Conservation (phyloP, 2,113 vertebrate genomes). For the Cyanoderma ruficeps region DNA sequence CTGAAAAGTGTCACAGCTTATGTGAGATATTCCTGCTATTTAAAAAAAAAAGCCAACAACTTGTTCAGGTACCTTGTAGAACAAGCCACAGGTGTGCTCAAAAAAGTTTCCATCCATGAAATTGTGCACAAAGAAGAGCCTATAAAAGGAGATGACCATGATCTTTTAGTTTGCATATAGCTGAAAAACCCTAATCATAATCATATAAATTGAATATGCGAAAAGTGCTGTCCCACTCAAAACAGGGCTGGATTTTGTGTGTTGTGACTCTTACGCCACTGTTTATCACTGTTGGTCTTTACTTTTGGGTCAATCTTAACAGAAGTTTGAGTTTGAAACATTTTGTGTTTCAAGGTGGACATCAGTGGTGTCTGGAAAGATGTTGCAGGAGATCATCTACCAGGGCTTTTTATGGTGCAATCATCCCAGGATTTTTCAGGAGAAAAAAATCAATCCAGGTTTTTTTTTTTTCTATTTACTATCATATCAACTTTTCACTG, state of each 20-base stretch:
- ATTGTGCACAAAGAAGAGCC: not conserved
- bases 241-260: not conserved
- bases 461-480: not conserved
- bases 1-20: not conserved
- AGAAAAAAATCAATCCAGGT: not conserved
- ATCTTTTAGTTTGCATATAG: not conserved
- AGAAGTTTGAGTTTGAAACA: not conserved
- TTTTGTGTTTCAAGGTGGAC: not conserved
- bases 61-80: not conserved
- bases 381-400: not conserved
- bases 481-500: not conserved
- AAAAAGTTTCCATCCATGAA: not conserved
- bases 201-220: not conserved
- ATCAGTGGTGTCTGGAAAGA: not conserved
- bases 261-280: not conserved
- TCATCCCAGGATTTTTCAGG: not conserved
- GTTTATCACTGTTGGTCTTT: not conserved
- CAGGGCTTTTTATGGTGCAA: not conserved
- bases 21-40: not conserved
- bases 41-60: not conserved
- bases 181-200: not conserved
- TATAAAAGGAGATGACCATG: not conserved
- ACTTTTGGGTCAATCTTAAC: not conserved
- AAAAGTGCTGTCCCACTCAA: not conserved
- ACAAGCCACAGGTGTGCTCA: not conserved